Conservation (phyloP, 2,888 invertebrate species). For the Glomeris marginata region DNA sequence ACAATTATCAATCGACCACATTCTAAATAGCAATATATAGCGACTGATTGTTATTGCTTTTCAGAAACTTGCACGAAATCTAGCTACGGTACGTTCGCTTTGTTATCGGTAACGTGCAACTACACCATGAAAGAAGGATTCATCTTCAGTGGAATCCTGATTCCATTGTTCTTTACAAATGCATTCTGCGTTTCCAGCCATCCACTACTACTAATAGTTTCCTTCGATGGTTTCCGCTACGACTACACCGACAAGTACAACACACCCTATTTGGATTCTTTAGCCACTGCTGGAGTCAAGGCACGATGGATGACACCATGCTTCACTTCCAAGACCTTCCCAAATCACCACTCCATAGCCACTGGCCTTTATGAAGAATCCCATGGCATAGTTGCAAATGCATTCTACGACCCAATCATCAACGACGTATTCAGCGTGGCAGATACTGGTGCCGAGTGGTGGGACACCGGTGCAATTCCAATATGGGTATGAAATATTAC, state of each 20-base stretch:
- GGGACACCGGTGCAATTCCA: too few relatives aligned
- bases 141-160: too few relatives aligned
- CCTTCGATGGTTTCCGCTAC: slow-evolving; percentile 15
- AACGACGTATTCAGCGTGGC: too few relatives aligned
- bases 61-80: too few relatives aligned
- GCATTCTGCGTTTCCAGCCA: neutral
- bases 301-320: slow-evolving; percentile 10
- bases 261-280: slow-evolving; percentile 1
- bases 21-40: neutral
- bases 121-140: too few relatives aligned
- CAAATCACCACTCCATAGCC: slow-evolving; percentile 15
- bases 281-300: slow-evolving; percentile 7
- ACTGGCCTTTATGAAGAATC: slow-evolving; percentile 26
- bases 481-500: too few relatives aligned
- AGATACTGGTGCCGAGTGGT: too few relatives aligned
- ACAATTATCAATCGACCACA: too few relatives aligned
- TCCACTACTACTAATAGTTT: slow-evolving; percentile 12
- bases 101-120: too few relatives aligned
- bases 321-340: slow-evolving; percentile 14
- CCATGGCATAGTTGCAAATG: slow-evolving; percentile 30
- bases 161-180: too few relatives aligned
- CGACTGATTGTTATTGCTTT: too few relatives aligned
- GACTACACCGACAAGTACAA: slow-evolving; percentile 7
- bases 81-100: too few relatives aligned
- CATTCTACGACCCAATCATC: slow-evolving; percentile 21